phyloP scores from a whole-genome alignment of 2,888 invertebrate species.

The Pollenia amentaria region DNA sequence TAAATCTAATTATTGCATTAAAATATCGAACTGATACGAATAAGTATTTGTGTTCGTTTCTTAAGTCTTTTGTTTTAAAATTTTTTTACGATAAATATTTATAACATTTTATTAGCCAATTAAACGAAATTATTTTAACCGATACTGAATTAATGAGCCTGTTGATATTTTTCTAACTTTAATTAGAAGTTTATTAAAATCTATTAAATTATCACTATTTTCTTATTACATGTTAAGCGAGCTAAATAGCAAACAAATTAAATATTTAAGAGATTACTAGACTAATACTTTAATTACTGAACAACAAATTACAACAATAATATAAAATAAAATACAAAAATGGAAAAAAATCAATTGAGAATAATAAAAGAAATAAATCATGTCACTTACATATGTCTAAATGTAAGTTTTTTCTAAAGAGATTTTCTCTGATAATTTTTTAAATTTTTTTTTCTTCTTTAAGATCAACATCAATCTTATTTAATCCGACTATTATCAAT shows the following conservation, averaged over 20 bases:
- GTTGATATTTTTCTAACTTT: conserved; percentile 4
- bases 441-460: conserved; percentile 2
- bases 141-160: conserved; percentile 3
- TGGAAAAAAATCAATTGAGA: background rate
- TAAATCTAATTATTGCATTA: too few species aligned
- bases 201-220: conserved; percentile 42
- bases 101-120: background rate
- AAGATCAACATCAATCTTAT: conserved; percentile 74
- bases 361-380: conserved; percentile 61
- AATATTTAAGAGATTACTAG: conserved; percentile 42
- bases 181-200: conserved; percentile 2
- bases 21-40: background rate
- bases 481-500: conserved; percentile 74
- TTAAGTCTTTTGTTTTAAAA: conserved; percentile 4
- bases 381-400: conserved; percentile 71
- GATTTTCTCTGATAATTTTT: background rate
- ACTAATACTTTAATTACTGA: conserved; percentile 36
- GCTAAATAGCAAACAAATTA: conserved; percentile 29
- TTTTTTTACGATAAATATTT: background rate
- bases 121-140: background rate
- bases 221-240: background rate
- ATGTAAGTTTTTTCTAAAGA: conserved; percentile 35
- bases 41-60: background rate
- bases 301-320: conserved; percentile 4
- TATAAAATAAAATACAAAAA: background rate